Base-by-base conservation (phyloP, 2,888 invertebrate genomes). In the Pollenia griseotomentosa region DNA sequence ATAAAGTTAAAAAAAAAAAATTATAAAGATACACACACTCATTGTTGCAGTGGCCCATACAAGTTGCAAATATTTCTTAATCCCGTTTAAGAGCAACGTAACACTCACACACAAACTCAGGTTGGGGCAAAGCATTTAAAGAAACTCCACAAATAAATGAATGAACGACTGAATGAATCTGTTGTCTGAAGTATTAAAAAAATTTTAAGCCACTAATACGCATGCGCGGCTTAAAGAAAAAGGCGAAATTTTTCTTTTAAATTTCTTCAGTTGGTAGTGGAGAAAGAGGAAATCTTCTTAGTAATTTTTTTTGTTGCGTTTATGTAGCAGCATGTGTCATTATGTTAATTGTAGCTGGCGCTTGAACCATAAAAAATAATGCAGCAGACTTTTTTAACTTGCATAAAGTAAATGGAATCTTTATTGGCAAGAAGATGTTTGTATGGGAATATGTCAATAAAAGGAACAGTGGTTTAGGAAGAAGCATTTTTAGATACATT, bases 321-420 rank as follows among this genome's bases (percentile, higher is more conserved):
- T 48, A 48, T 57, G 14, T 61, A 59, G 57, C 84, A 83, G 84
- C 85, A 86, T 83, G 89, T 88, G 88, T 89, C 89, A 90, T 90
- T 90, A 90, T 89, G 90, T 89, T 90, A 89, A 90, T 89, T 90
- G 89, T 87, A 85, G 82, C 83, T 77, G 83, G 83, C 87, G 82
- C 81, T 81, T 83, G 57, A 61, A 57, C 55, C 55, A 78, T 81
- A 78, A 77, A 86, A 77, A 61, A 48, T 33, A 83, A 83, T 44
- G 74, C 86, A 78, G 16, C 5, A 55, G 19, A 19, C n/a, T 33
- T 42, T 51, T 59, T 46, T 78, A 51, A 12, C 14, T 55, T 63
- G 63, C 59, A 23, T 8, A 33, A 40, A 44, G 51, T 0, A 44
- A 6, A 33, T 70, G 44, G 53, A 70, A 61, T 79, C 59, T 61